Evolutionary conservation across 2,113 vertebrate species (phyloP), one percentile per base, ranked within the genome.

Genomic region (Serinus canaria): DNA sequence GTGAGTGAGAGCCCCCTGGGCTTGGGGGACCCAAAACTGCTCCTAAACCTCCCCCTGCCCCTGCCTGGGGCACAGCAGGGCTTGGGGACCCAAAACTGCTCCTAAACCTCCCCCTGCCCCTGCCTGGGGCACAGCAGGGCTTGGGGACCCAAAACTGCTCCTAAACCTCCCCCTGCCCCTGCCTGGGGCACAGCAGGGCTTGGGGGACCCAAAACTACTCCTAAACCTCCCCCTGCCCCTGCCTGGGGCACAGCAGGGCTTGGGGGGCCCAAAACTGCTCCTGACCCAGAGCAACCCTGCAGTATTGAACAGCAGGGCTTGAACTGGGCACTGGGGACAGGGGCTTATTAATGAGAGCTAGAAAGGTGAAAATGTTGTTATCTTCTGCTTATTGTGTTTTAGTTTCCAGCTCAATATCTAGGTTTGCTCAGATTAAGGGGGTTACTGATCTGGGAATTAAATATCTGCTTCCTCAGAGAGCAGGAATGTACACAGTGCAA

Each of bases 1-100:
- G 99, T 99, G 96, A 99, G 88, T 83, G 63, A 1, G 28, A 1
- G 22, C 20, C 43, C 59, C 33, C 50, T 8, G 41, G 39, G 55
- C 2, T 44, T 37, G 77, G 44, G 27, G 28, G 13, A 30, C 43
- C 69, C 66, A 37, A 27, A 7, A 11, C 69, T 86, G 50, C 39
- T 0, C 31, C 69, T 53, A 12, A 47, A 47, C 11, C 21, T 22
- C 11, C 46, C 41, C 14, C 41, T 41, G 41, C 41, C 41, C 33
- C 59, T 11, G 47, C 46, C 1, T 2, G 23, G 35, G 9, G 5
- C 50, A 20, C 8, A 2, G 19, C 28, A 27, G 19, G 14, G 55
- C 2, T 44, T 37, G 77, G 44, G 27, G 28, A 13, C 28, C 43
- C 69, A 27, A 6, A 7, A 10, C 69, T 86, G 50, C 39, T 0